Evolutionary conservation across 2,113 vertebrate species (phyloP), one percentile per base, ranked within the genome.

Genomic region (Nymphicus hollandicus): DNA sequence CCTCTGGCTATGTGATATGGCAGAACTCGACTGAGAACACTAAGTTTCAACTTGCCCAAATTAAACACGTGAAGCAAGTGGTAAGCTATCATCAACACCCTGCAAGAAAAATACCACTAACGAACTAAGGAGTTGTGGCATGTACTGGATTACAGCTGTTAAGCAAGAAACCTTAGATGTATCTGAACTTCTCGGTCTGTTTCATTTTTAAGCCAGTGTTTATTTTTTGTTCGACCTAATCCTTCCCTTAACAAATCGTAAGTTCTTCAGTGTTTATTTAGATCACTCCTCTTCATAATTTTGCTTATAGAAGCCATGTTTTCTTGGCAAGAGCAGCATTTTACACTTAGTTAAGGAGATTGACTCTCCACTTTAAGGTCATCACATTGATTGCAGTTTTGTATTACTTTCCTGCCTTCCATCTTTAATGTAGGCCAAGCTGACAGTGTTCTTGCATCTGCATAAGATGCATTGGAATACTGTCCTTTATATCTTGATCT

Each of bases 1-100:
- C 98, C 63, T 97, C 98, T 77, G 98, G 99, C 94, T 98, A 98
- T 3, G 46, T 99, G 82, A 98, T 98, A 97, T 98, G 99, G 98
- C 98, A 98, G 25, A 98, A 99, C 85, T 99, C 99, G 20, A 99
- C 97, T 6, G 99, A 99, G 94, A 94, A 98, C 74, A 99, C 99
- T 0, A 97, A 98, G 63, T 98, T 98, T 96, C 98, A 98, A 50
- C 83, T 99, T 93, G 98, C 96, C 86, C 98, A 98, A 91, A 97
- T 99, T 47, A 97, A 98, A 94, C 98, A 90, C 12, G 94, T 99
- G 93, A 98, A 98, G n/a, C 99, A 99, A 97, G 98, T 98, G 99
- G 99, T 99, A 95, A 97, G 99, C 97, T 25, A 7, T 25, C 68
- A 64, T 10, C 88, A 86, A 2, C 2, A 22, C 17, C 39, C 50